Base-by-base conservation (phyloP, 2,797 vertebrate species). In the Poecile montanus region DNA sequence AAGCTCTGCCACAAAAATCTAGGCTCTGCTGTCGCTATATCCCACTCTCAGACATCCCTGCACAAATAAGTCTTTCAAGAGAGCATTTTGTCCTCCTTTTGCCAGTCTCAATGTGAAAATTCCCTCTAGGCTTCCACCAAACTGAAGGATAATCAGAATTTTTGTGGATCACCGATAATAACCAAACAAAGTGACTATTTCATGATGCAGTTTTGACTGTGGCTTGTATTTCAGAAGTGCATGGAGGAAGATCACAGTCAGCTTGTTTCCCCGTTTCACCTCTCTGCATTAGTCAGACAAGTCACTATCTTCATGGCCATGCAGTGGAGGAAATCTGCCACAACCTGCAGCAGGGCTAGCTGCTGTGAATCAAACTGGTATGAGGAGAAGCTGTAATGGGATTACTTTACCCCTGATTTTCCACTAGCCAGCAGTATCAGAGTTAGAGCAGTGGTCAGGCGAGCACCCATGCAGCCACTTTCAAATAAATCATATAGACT, bases 401-500 rank as follows among this genome's bases (percentile, higher is more conserved):
- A 61, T 75, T 60, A 38, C 34, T 72, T 85, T 68, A 0, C 29
- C 14, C 13, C 47, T 15, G 19, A 78, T 66, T 72, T 79, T 60
- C 44, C n/a, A 68, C 32, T 22, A 65, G 12, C 22, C 42, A 76
- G 23, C 21, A 44, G 13, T 29, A 32, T 29, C 36, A 27, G 30
- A 65, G 36, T 16, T 6, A 11, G 36, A 94, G 32, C 40, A 57
- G 47, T 11, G 23, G 40, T 30, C 32, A 40, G 18, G 29, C 0
- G 0, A 76, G 27, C 1, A 1, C 12, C 9, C n/a, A 60, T 0
- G 0, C 5, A 66, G 40, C 9, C 38, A 36, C n/a, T 58, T 68
- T 26, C 13, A 60, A 74, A 86, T 22, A 73, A 63, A 56, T 56
- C 13, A 30, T 26, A 38, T 0, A 15, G n/a, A 20, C 2, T 56